Evolutionary conservation across 1,140 invertebrate genomes (phyloP), one percentile per base, ranked within the genome.

Genomic region (Tetragonula clypearis): DNA sequence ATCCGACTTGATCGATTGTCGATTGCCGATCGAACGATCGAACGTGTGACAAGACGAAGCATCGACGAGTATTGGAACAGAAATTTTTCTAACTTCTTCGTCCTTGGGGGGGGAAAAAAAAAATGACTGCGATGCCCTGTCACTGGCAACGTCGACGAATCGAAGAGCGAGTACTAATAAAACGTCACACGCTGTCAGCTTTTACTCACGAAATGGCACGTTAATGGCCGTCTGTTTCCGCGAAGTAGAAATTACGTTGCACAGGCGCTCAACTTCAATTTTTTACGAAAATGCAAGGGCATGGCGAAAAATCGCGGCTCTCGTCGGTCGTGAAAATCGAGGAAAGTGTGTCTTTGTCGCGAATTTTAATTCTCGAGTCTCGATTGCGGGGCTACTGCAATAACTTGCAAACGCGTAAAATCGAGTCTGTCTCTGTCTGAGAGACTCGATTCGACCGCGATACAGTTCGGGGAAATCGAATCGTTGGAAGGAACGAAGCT

Each of bases 181-280:
- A 23, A 35, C 35, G 26, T 14, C 55, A 30, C 30, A 75, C 8
- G 69, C 69, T 49, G 41, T 30, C 73, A 75, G 74, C 74, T 75
- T 60, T 76, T 58, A 76, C 55, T 35, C 26, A 19, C 74, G 26
- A 76, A 56, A 58, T 56, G 30, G 35, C 56, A 58, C 55, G 74
- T 76, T 76, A 76, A 76, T 58, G 53, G 74, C 55, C n/a, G 12
- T 23, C 12, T 12, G 26, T 30, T 76, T 76, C 35, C 23, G 35
- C 23, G 58, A 76, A 35, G 56, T 76, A 41, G 30, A 35, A 58
- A 76, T 55, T 35, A 30, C 74, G 35, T 58, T 72, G 56, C 35
- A 35, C 30, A 2, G 9, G 74, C 53, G 23, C 41, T 72, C 69
- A 53, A n/a, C 41, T 49, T n/a, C 69, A 76, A 60, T 58, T 72